Conservation (phyloP, 2,113 vertebrate species). For the Vidua macroura region DNA sequence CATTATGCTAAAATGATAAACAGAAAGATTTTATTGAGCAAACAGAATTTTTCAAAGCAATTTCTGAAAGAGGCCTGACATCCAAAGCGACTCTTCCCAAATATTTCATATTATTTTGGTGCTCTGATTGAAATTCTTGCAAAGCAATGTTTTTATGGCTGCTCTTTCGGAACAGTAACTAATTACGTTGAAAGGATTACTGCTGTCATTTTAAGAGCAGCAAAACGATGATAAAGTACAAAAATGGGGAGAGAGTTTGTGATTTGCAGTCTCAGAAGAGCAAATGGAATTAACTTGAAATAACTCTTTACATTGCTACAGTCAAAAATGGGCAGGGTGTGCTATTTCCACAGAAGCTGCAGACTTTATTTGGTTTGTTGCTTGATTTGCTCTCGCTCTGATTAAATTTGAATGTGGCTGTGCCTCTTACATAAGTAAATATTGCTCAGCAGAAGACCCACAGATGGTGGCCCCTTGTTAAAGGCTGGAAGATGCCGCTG, state of each 20-base stretch:
- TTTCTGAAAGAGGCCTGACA: not conserved
- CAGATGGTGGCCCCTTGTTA: not conserved
- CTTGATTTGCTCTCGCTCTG: not conserved
- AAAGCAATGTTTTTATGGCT: not conserved
- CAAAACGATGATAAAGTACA: not conserved
- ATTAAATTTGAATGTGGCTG: not conserved
- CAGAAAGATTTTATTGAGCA: not conserved
- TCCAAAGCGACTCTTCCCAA: not conserved
- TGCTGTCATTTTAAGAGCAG: not conserved
- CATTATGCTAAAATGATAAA: not conserved
- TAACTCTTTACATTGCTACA: not conserved
- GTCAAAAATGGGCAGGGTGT: not conserved
- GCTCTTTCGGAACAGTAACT: not conserved
- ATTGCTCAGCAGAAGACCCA: not conserved
- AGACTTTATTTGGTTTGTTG: not conserved
- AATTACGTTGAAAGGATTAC: not conserved
- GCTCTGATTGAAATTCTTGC: not conserved
- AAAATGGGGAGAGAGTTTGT: not conserved
- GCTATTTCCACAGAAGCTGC: not conserved
- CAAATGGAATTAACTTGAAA: conserved; percentile 4
- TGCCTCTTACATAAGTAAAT: not conserved
- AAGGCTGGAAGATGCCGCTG: not conserved
- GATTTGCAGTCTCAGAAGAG: not conserved
- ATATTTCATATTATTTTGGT: not conserved
- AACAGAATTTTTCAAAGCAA: not conserved